Base-by-base conservation (phyloP, 2,888 invertebrate genomes). In the Andricus quercusramuli region DNA sequence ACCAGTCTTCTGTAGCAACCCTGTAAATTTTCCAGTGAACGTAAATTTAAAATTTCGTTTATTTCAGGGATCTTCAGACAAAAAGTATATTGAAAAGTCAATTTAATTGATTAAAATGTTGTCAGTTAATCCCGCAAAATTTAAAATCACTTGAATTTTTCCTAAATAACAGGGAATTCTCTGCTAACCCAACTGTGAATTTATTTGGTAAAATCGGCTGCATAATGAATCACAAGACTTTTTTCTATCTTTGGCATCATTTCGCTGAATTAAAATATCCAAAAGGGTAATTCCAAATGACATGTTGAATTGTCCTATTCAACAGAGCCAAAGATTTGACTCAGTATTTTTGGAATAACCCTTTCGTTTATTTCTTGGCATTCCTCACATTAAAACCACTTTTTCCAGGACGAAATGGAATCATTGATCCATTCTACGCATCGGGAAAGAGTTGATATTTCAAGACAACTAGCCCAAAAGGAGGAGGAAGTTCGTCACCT, bases 401-500 rank as follows among this genome's bases (percentile, higher is more conserved):
- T 74, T 81, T 93, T 93, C 80, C 93, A 97, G 96, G 97, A 97
- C 90, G 97, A 97, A 89, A 93, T 97, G 89, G 97, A 97, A 90
- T 95, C 95, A 5, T 92, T 96, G 62, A 94, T 97, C 1, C 96
- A 97, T 85, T 95, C 96, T 17, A 96, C 96, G 87, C 95, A 96
- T 74, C 94, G 96, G 64, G 96, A 96, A 90, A 94, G 96, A 79
- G 94, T 95, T 22, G 95, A 95, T 84, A 92, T 97, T 80, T 95
- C 95, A 20, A 95, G 95, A 32, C 95, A 96, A 79, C 92, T 96
- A 82, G 95, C 96, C n/a, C 95, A 94, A 85, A 95, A 95, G 8
- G 96, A 97, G 88, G 97, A 97, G 87, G 96, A 96, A 86, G 95
- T 96, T 41, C 94, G 95, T 0, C 96, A 97, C 91, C 93, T 97